A percentile compares a stretch with the other conserved stretches of the same genome.
Conservation (phyloP, 2,888 invertebrate species). For the Fabriciana adippe region DNA sequence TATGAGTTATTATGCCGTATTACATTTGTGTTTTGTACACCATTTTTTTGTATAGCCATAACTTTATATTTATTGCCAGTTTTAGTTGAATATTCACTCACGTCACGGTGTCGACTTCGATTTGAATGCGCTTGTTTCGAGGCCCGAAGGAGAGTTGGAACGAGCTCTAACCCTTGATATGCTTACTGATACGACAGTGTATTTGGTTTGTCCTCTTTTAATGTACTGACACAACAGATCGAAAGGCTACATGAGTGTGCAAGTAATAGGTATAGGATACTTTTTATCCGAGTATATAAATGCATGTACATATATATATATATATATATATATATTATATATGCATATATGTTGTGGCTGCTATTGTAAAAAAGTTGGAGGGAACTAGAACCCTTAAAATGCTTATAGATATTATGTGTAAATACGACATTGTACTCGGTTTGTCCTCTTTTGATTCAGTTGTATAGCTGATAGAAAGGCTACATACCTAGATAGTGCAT, state of each 20-base stretch:
- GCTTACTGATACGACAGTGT: neutral
- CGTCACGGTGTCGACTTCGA: constrained; percentile 68
- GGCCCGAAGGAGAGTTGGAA: constrained; percentile 6
- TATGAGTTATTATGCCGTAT: constrained; percentile 78
- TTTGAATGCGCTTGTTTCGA: constrained; percentile 47
- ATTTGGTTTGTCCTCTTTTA: too few relatives aligned
- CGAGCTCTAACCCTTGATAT: constrained; percentile 6
- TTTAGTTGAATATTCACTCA: constrained; percentile 76
- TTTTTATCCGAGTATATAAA: too few relatives aligned
- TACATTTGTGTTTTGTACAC: constrained; percentile 76
- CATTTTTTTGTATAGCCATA: constrained; percentile 76
- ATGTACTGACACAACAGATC: too few relatives aligned
- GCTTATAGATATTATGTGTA: neutral
- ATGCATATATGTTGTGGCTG: too few relatives aligned
- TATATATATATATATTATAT: too few relatives aligned
- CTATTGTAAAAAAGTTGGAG: neutral
- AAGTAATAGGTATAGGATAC: too few relatives aligned
- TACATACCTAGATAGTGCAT: too few relatives aligned
- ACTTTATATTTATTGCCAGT: constrained; percentile 79
- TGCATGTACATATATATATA: too few relatives aligned
- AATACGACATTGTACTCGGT: too few relatives aligned
- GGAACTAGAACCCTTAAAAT: constrained; percentile 1
- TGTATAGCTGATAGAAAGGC: too few relatives aligned
- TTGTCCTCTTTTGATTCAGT: too few relatives aligned
- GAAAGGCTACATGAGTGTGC: too few relatives aligned